phyloP scores from a whole-genome alignment of 2,113 vertebrate genomes.

The Cavia porcellus region DNA sequence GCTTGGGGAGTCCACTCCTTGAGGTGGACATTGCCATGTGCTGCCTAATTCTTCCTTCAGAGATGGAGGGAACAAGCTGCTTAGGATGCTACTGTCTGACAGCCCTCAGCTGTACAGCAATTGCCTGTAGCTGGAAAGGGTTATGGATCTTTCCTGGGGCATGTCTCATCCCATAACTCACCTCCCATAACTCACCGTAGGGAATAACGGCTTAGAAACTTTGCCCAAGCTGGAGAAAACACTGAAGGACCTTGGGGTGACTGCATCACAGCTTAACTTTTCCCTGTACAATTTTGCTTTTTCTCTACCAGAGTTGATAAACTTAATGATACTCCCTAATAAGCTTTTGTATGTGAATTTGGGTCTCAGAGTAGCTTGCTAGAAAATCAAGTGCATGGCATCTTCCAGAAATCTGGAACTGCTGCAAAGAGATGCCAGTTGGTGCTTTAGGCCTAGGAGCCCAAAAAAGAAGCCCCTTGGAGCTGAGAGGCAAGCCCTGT shows the following conservation, averaged over 20 bases:
- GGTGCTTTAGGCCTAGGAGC: not conserved
- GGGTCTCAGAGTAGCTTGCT: not conserved
- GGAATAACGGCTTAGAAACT: not conserved
- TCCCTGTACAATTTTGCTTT: not conserved
- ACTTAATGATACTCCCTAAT: not conserved
- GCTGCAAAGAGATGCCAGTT: not conserved
- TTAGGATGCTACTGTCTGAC: not conserved
- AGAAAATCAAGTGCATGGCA: not conserved
- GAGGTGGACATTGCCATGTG: not conserved
- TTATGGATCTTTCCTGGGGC: not conserved
- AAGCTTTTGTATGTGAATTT: not conserved
- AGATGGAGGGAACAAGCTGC: not conserved
- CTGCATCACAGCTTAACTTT: not conserved
- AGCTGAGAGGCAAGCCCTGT: not conserved
- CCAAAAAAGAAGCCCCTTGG: fast-evolving
- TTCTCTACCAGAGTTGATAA: not conserved
- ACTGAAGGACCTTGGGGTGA: not conserved
- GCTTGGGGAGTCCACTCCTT: not conserved
- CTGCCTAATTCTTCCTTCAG: not conserved
- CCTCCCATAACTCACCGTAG: too few species aligned
- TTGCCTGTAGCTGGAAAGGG: not conserved
- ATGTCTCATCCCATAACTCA: not conserved
- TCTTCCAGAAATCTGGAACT: not conserved
- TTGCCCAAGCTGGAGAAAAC: not conserved
- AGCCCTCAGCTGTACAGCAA: fast-evolving